Conservation (phyloP, 2,113 vertebrate genomes). For the Mustelus asterias region DNA sequence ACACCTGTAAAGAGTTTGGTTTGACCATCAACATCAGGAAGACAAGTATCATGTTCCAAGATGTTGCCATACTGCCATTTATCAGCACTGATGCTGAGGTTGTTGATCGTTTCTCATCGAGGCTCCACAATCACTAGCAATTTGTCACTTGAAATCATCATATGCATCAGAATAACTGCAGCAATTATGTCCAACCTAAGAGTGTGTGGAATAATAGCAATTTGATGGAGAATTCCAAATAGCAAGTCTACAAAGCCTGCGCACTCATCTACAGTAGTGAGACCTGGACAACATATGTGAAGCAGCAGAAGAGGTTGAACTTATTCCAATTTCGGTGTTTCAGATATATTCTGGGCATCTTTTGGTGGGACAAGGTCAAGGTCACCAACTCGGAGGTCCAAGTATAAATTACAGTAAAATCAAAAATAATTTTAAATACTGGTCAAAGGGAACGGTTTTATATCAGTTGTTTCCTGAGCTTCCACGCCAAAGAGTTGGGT, state of each 20-base stretch:
- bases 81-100: too few species aligned
- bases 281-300: background rate
- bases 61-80: too few species aligned
- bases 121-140: too few species aligned
- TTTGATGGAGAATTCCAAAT: background rate
- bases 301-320: background rate
- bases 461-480: background rate
- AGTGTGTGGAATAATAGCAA: too few species aligned
- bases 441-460: background rate
- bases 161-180: too few species aligned
- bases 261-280: background rate
- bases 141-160: too few species aligned
- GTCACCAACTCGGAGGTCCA: background rate
- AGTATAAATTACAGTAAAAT: background rate
- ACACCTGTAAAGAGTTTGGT: too few species aligned
- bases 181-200: too few species aligned
- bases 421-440: background rate
- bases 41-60: too few species aligned
- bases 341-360: background rate
- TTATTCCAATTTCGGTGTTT: background rate
- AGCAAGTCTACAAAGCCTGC: background rate
- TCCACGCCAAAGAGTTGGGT: background rate
- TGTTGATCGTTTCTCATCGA: too few species aligned
- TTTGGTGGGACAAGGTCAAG: background rate
- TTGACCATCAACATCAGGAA: too few species aligned